These are phyloP conservation scores for Mactromeris polynyma DNA, from an alignment of 2,888 invertebrate species.

Conservation along the genomic window DNA sequence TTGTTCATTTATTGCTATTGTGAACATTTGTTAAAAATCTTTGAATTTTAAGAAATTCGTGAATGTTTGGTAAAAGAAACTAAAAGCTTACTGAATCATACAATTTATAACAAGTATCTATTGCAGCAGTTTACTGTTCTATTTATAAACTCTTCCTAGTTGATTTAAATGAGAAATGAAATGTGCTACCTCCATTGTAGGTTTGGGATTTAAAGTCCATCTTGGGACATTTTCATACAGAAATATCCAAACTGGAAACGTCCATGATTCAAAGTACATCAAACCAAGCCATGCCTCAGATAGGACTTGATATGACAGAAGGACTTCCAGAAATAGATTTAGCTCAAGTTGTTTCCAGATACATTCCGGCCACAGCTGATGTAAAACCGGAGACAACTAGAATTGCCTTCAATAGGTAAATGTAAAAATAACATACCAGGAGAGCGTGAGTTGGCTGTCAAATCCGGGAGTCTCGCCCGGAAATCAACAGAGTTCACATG, in stretches of 20 bases:
- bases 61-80: no score
- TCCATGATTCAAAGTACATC: neutral
- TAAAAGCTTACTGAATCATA: no score
- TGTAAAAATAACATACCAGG: neutral
- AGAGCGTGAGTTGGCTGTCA: no score
- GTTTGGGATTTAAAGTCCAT: constrained; percentile 63
- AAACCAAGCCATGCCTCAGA: neutral
- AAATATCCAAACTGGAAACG: constrained; percentile 39
- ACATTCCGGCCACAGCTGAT: neutral
- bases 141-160: no score
- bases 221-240: constrained; percentile 31
- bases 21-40: no score
- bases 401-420: constrained; percentile 64
- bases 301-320: neutral
- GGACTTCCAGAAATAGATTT: constrained; percentile 22
- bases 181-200: constrained; percentile 18
- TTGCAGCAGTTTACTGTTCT: no score
- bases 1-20: no score
- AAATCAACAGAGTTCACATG: no score
- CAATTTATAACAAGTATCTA: no score
- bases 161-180: no score
- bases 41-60: no score
- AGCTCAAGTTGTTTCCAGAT: constrained; percentile 43
- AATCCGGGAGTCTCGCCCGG: no score
- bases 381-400: constrained; percentile 43